Conservation (phyloP, 2,888 invertebrate species). For the Caenorhabditis uteleia region DNA sequence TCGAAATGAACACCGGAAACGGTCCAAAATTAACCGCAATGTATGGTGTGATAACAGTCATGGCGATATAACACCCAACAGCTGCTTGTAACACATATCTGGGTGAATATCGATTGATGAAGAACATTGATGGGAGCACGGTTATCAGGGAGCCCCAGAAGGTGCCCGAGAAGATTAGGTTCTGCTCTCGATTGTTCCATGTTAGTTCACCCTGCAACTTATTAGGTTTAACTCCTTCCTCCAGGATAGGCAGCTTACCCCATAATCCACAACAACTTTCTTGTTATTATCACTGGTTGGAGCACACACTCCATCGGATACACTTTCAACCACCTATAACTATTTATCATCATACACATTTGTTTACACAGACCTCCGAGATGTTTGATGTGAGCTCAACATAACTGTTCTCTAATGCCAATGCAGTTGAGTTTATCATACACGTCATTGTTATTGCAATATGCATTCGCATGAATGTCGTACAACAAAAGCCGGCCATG, state of each 20-base stretch:
- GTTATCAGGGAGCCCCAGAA: slow-evolving; percentile 59
- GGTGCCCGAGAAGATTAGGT: slow-evolving; percentile 57
- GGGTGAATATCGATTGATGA: slow-evolving; percentile 44
- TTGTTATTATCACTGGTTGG: slow-evolving; percentile 16
- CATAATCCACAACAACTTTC: slow-evolving; percentile 46
- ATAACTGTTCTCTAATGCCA: slow-evolving; percentile 22
- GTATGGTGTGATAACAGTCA: slow-evolving; percentile 51
- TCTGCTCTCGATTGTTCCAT: slow-evolving; percentile 54
- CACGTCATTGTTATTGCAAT: slow-evolving; percentile 54
- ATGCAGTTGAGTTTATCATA: slow-evolving; percentile 52
- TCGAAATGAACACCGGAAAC: slow-evolving; percentile 47
- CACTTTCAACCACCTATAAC: slow-evolving; percentile 23
- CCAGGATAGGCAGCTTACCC: slow-evolving; percentile 29
- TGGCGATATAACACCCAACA: slow-evolving; percentile 34
- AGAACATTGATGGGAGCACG: slow-evolving; percentile 56
- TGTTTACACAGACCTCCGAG: no score
- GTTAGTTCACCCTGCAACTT: slow-evolving; percentile 50
- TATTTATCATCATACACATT: neutral
- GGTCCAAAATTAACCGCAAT: slow-evolving; percentile 46
- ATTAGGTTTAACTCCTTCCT: neutral
- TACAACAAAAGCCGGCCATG: slow-evolving; percentile 46
- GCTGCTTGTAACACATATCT: slow-evolving; percentile 34
- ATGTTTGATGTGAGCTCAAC: neutral
- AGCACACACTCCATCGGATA: slow-evolving; percentile 24
- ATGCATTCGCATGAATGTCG: slow-evolving; percentile 48